Evolutionary conservation across 2,113 vertebrate genomes (phyloP).

Genomic region (Balaenoptera acutorostrata): DNA sequence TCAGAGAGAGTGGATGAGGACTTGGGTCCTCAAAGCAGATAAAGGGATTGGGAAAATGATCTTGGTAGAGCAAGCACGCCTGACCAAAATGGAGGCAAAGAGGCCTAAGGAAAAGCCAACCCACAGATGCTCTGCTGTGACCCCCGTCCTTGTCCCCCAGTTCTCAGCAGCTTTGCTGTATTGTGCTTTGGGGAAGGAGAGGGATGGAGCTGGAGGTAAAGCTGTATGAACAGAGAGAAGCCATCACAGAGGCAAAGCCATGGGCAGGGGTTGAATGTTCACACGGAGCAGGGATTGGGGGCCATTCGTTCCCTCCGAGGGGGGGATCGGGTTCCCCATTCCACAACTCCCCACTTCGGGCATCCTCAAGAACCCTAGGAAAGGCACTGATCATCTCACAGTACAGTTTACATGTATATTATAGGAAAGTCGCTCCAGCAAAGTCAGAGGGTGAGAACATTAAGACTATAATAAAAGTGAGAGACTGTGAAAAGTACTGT

Average conservation of each 20-base stretch:
- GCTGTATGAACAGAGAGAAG: not conserved
- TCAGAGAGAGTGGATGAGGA: not conserved
- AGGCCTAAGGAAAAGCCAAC: not conserved
- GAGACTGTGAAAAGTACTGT: not conserved
- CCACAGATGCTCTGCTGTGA: not conserved
- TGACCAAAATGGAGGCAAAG: not conserved
- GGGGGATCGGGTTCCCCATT: not conserved
- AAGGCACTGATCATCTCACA: not conserved
- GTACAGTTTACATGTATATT: not conserved
- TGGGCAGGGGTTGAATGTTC: not conserved
- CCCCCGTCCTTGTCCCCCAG: accelerated
- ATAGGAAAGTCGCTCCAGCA: not conserved
- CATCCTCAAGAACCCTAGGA: not conserved
- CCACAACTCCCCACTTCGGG: not conserved
- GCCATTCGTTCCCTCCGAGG: not conserved
- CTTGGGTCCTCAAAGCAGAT: not conserved
- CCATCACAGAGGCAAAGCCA: not conserved
- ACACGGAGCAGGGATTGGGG: not conserved
- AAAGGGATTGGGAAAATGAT: no score
- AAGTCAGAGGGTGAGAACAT: not conserved
- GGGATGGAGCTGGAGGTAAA: not conserved
- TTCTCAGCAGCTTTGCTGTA: not conserved
- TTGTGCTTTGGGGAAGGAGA: not conserved
- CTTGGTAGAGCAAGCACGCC: not conserved
- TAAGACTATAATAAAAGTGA: not conserved